Evolutionary conservation across 30 jellyfish, hydroid and myxozoan genomes (phyloP).

Genomic region (Mastigias papua): DNA sequence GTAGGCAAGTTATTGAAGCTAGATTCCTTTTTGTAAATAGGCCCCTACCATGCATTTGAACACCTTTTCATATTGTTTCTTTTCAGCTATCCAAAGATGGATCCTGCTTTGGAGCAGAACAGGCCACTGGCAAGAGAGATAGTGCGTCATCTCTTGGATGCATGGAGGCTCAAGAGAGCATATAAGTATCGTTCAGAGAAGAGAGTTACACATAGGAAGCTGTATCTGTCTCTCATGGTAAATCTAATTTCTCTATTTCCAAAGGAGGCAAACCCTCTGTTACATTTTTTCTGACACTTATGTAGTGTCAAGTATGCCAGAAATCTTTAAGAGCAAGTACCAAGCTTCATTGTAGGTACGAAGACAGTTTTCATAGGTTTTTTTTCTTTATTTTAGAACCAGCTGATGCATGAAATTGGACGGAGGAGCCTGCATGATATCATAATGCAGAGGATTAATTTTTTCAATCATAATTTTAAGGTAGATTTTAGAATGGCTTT

Average conservation of each 20-base stretch:
- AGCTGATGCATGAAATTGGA: conserved; percentile 27
- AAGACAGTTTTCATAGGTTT: neutral
- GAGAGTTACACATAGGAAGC: conserved; percentile 28
- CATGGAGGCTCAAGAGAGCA: conserved; percentile 32
- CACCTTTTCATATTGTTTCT: too few species aligned
- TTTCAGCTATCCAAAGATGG: neutral
- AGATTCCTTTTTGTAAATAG: neutral
- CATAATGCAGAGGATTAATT: conserved; percentile 3
- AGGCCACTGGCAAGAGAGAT: conserved; percentile 52
- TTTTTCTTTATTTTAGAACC: conserved; percentile 1
- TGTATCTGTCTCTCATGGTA: conserved; percentile 40
- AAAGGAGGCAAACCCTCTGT: neutral
- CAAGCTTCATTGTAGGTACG: neutral
- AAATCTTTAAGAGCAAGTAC: too few species aligned
- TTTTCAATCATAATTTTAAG: conserved; percentile 19
- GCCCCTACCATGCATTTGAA: neutral
- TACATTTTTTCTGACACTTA: neutral
- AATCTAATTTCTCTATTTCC: too few species aligned
- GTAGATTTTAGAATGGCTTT: too few species aligned
- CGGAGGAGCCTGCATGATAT: conserved; percentile 11
- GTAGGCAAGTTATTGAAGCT: too few species aligned
- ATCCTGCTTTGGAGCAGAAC: conserved; percentile 23
- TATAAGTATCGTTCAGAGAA: conserved; percentile 37
- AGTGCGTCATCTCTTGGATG: conserved; percentile 20
- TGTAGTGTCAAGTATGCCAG: neutral